Evolutionary conservation across 2,888 invertebrate genomes (phyloP), one percentile per base, ranked within the genome.

Genomic region (Mimas tiliae): DNA sequence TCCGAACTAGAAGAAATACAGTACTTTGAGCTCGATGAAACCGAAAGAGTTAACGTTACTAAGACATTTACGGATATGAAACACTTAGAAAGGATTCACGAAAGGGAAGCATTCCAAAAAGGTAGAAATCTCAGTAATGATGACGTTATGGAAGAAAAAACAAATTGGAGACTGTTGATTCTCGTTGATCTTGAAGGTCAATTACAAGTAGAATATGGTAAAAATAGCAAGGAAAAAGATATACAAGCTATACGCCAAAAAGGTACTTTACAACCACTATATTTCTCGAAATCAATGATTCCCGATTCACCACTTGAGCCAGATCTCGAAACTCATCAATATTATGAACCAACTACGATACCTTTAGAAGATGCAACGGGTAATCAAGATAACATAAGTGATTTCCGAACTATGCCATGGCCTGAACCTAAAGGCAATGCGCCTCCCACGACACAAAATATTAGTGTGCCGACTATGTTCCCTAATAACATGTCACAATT

Each of bases 11-110:
- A 97, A 77, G 96, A 97, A 79, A 94, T 98, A 67, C 96, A 97
- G 78, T 98, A 96, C 89, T 99, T 99, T 87, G 99, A 99, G 87
- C 91, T 99, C 74, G 99, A 99, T 88, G 99, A 98, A 90, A 98
- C 97, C 16, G 99, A 99, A 90, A 95, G 99, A 81, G 98, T 98
- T 1, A 99, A 99, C 90, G 99, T 99, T 0, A 98, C 96, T 3
- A 98, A 96, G 88, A 97, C 95, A 45, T 99, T 99, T 88, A 96
- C 96, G 47, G 98, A 98, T 80, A 97, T 98, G 97, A 98, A 98
- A 83, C 96, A 97, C 84, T 95, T 98, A 94, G 99, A 99, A 84
- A 96, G 97, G 79, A 95, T 95, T 69, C 94, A 96, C 77, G 99
- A 99, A 91, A 95, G 97, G 65, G 97, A 97, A 81, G 96, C 96